A percentile compares a stretch with the other conserved stretches of the same genome.
phyloP scores from a whole-genome alignment of 2,888 invertebrate species.

The Chaetogeoica ovagalla region DNA sequence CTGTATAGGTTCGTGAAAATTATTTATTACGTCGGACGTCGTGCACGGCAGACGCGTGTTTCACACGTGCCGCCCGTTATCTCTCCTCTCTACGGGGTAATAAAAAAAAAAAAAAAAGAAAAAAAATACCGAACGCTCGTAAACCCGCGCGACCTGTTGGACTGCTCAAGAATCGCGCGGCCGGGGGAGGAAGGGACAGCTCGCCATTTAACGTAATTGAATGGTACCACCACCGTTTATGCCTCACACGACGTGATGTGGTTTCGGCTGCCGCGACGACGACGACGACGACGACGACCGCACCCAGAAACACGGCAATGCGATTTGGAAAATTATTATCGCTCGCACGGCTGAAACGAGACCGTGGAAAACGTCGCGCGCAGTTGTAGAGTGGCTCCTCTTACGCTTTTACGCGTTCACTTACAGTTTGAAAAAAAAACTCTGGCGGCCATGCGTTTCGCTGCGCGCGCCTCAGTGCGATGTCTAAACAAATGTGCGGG shows the following conservation, averaged over 20 bases:
- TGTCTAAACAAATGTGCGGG: too few relatives aligned
- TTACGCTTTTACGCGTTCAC: too few relatives aligned
- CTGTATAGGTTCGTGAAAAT: too few relatives aligned
- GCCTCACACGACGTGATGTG: not conserved
- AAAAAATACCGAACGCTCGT: slow-evolving; percentile 32
- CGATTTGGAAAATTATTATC: slow-evolving; percentile 41
- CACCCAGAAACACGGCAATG: slow-evolving; percentile 46
- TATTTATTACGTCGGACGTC: too few relatives aligned
- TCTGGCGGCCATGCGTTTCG: too few relatives aligned
- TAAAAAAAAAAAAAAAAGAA: slow-evolving; percentile 10
- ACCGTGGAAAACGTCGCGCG: not conserved
- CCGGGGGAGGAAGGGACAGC: too few relatives aligned
- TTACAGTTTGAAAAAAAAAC: too few relatives aligned
- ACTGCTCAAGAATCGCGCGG: too few relatives aligned
- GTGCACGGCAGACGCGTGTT: not conserved
- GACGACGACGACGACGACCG: slow-evolving; percentile 15
- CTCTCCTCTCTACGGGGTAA: slow-evolving; percentile 23
- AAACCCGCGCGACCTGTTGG: slow-evolving; percentile 3
- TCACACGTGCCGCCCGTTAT: slow-evolving; percentile 48
- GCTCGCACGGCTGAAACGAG: slow-evolving; percentile 30
- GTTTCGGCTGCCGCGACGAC: slow-evolving; percentile 11
- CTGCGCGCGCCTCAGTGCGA: too few relatives aligned
- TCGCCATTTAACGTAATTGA: slow-evolving; percentile 48
- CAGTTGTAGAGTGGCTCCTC: too few relatives aligned
- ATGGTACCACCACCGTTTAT: too few relatives aligned